Base-by-base conservation (phyloP, 2,888 invertebrate genomes). In the Calameuta filiformis region DNA sequence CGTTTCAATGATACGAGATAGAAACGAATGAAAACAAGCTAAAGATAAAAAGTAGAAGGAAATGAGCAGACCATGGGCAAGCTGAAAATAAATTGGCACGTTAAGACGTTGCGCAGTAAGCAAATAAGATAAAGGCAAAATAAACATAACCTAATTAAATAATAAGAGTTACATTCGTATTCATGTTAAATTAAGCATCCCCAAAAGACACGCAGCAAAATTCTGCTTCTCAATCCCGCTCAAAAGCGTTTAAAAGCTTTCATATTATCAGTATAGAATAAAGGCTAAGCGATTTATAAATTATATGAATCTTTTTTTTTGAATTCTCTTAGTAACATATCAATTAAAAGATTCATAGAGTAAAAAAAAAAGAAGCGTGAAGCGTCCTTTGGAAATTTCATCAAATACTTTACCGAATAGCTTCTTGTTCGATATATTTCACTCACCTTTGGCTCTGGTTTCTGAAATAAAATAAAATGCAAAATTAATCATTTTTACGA, bases 371-470 rank as follows among this genome's bases (percentile, higher is more conserved):
- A 33, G 23, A 40, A 56, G 40, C 40, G 40, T 56, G 15, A 56
- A 56, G 40, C 40, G 40, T 56, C 40, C 40, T 56, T 56, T 2
- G 33, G 12, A 71, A 31, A 15, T 71, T 30, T 56, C 23, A 11
- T 23, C 30, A 30, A 33, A 34, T n/a, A 71, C 33, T 34, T 71
- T 71, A 71, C 71, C 71, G 1, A 33, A 71, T 15, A 30, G 23
- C 11, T 33, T 71, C 31, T 71, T 71, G 31, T 71, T 31, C 33
- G 31, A 71, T 71, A 71, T 12, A 4, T 31, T 71, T 71, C 71
- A 71, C 71, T 71, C 71, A 71, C 71, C 71, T 71, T 71, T 9
- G 33, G 33, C 71, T 71, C 71, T 34, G 33, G 33, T 34, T 71
- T 71, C 71, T 71, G 71, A 71, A 71, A 71, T n/a, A 12, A 71